Percentiles rank a stretch among this genome's conserved stretches.
Evolutionary conservation across 2,113 vertebrate species (phyloP).

Genomic region (Herpetotheres cachinnans): DNA sequence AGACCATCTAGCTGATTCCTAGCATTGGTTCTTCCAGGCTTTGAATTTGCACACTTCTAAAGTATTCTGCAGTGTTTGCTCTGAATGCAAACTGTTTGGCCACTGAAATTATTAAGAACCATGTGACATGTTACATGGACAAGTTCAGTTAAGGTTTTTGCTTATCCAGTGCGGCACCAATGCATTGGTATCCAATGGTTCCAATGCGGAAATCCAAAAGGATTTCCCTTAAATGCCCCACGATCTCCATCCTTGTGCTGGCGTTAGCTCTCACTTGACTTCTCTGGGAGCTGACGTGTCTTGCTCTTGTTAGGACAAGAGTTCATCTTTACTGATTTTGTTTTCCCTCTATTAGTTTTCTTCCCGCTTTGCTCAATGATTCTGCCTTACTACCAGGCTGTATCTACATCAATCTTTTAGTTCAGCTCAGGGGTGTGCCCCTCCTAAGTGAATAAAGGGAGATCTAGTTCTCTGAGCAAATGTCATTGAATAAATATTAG

Average conservation of each 20-base stretch:
- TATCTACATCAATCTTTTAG: not conserved
- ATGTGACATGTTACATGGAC: rapidly evolving
- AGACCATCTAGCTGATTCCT: not conserved
- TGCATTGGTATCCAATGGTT: no score
- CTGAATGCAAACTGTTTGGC: not conserved
- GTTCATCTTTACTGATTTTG: not conserved
- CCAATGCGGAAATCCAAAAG: no score
- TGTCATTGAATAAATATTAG: not conserved
- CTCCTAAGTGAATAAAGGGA: not conserved
- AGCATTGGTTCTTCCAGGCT: not conserved
- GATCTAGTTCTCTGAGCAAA: not conserved
- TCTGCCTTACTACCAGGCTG: not conserved
- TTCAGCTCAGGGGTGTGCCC: not conserved
- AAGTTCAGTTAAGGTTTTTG: not conserved
- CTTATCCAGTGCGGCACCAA: not conserved
- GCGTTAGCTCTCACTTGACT: not conserved
- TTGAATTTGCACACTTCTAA: not conserved
- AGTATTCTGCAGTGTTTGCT: not conserved
- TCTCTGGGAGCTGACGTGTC: not conserved
- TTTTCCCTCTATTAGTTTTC: not conserved
- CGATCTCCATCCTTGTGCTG: not conserved
- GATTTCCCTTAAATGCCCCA: not conserved
- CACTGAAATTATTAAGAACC: not conserved
- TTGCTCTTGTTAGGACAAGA: not conserved
- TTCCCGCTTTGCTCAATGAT: not conserved